These are phyloP conservation scores for Strigamia crassipes DNA, from an alignment of 2,888 invertebrate species.

Conservation along the genomic window DNA sequence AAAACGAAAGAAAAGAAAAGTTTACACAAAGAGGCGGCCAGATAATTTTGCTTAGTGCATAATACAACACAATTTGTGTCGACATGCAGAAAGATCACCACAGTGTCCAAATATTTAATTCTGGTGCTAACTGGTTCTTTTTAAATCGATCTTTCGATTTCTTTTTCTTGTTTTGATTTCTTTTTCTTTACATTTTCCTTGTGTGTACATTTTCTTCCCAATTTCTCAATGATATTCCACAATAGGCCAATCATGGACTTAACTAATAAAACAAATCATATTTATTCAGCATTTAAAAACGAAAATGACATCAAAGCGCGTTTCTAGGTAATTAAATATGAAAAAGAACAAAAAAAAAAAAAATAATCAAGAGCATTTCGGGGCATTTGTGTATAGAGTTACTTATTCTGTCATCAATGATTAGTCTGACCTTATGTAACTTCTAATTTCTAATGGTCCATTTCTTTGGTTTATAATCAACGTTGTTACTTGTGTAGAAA, in stretches of 20 bases:
- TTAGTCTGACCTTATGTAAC: conserved; percentile 17
- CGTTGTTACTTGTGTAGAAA: conserved; percentile 38
- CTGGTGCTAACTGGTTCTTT: conserved; percentile 29
- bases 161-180: not conserved
- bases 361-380: conserved; percentile 10
- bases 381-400: not conserved
- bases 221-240: conserved; percentile 38
- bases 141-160: not conserved
- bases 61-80: not conserved
- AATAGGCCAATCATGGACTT: conserved; percentile 27
- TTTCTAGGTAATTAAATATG: conserved; percentile 17
- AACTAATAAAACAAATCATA: not conserved
- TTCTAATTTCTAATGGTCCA: conserved; percentile 1
- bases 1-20: conserved; percentile 2
- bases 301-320: not conserved
- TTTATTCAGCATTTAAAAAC: conserved; percentile 3
- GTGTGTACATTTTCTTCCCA: conserved; percentile 40
- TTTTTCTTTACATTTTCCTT: not conserved
- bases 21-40: not conserved
- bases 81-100: conserved; percentile 20
- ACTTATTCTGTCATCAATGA: conserved; percentile 7
- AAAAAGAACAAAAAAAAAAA: too few species aligned
- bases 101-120: conserved; percentile 33
- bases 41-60: conserved; percentile 8
- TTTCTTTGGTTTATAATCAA: conserved; percentile 1